Conservation (phyloP, 2,113 vertebrate genomes). For the Gallinago paraguaiae region DNA sequence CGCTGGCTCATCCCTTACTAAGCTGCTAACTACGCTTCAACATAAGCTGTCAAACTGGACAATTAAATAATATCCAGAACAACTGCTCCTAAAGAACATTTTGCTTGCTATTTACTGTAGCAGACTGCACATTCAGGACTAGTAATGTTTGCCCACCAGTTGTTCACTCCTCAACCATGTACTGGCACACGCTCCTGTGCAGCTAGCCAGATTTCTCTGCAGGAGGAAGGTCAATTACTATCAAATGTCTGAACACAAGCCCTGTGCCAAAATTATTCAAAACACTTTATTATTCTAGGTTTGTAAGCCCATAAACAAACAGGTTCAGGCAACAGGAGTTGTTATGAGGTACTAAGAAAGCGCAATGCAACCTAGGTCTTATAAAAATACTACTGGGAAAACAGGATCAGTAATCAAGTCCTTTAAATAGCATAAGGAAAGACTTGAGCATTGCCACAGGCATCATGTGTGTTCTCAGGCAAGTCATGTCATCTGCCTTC, state of each 20-base stretch:
- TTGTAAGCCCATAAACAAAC: constrained; percentile 23
- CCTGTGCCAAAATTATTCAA: constrained; percentile 11
- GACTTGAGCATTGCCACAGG: neutral
- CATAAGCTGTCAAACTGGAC: neutral
- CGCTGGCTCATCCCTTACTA: neutral
- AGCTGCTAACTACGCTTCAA: constrained; percentile 30
- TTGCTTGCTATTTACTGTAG: neutral
- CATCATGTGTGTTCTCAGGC: neutral
- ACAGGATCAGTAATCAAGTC: constrained; percentile 23
- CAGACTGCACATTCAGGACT: neutral
- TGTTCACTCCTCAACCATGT: neutral
- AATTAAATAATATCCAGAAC: constrained; percentile 5
- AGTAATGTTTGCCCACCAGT: neutral
- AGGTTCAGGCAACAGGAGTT: neutral
- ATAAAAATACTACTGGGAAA: constrained; percentile 17
- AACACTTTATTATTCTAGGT: neutral
- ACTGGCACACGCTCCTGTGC: constrained; percentile 5
- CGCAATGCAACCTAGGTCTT: neutral
- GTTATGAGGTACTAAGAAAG: neutral
- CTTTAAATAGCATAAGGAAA: constrained; percentile 46
- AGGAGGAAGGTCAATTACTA: constrained; percentile 22
- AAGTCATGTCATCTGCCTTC: neutral
- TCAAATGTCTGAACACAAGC: constrained; percentile 13
- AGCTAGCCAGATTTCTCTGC: neutral
- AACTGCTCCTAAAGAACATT: neutral